Conservation (phyloP, 2,888 invertebrate genomes). For the Coelogynopora nodosa region DNA sequence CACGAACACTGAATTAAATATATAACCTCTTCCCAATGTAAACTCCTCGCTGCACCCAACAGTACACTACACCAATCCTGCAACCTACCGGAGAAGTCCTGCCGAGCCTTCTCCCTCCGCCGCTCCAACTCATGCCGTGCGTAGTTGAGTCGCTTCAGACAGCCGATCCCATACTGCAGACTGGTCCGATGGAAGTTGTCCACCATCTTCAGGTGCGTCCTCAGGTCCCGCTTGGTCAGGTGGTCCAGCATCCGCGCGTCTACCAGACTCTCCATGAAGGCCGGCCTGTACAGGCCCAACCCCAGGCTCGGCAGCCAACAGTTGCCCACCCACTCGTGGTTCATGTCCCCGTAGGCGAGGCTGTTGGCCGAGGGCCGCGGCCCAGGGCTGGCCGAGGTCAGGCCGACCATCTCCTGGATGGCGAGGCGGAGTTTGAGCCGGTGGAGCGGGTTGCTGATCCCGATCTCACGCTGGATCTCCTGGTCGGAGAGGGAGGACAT, state of each 20-base stretch:
- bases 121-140: constrained; percentile 80
- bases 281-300: constrained; percentile 88
- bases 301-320: constrained; percentile 88
- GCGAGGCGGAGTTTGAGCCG: constrained; percentile 87
- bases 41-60: background rate
- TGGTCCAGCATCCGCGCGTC: constrained; percentile 96
- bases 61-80: background rate
- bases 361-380: constrained; percentile 20
- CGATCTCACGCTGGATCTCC: constrained; percentile 94
- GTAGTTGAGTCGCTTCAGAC: constrained; percentile 88
- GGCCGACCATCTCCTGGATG: constrained; percentile 87
- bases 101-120: constrained; percentile 42
- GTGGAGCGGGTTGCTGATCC: constrained; percentile 73
- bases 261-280: constrained; percentile 96
- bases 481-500: constrained; percentile 96
- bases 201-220: constrained; percentile 92
- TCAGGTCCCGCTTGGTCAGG: constrained; percentile 86
- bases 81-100: background rate
- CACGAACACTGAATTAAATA: background rate
- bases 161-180: constrained; percentile 90
- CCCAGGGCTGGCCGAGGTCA: constrained; percentile 74
- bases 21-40: too few species aligned
- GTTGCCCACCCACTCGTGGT: constrained; percentile 98
- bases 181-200: constrained; percentile 97
- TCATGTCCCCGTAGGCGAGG: constrained; percentile 91